Evolutionary conservation across 2,113 vertebrate genomes (phyloP), one percentile per base, ranked within the genome.

Genomic region (Perccottus glenii): DNA sequence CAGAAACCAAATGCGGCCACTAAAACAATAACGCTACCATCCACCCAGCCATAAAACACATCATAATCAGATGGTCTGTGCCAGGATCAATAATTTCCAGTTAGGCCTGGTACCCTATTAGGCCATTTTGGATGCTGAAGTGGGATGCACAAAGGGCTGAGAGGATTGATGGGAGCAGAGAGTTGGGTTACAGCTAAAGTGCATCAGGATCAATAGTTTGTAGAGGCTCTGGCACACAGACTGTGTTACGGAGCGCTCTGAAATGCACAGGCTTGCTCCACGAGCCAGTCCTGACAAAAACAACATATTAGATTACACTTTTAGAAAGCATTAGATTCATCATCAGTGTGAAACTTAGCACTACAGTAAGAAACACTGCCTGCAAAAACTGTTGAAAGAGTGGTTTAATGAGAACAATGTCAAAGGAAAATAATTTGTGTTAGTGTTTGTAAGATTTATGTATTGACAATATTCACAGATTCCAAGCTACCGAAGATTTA

Each of bases 171-270:
- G 84, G 75, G 16, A 69, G 70, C 51, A 9, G 55, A 61, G 89
- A 80, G 86, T 88, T 72, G 77, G 85, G 85, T 90, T 90, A 83
- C 89, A 85, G 79, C 79, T 89, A 88, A 88, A 90, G 89, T 89
- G 89, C 89, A 83, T 75, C 42, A 61, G 82, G 64, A 89, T 90
- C 89, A 32, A 89, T 89, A 75, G 77, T 78, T 86, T 80, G 74
- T 78, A 75, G 77, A 85, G 60, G 84, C 64, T 51, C 45, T 72
- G 78, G 82, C 84, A 56, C 53, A 38, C 70, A 66, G 58, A 65
- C 61, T 58, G 70, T 62, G 60, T 79, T 82, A 80, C 75, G 81
- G 78, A 64, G 59, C 4, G 3, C 42, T 67, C 27, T 42, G 67
- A 66, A 70, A 70, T 59, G 15, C 66, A 56, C 60, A 71, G 64